Evolutionary conservation across 2,113 vertebrate genomes (phyloP), one percentile per base, ranked within the genome.

Genomic region (Ptilonorhynchus violaceus): DNA sequence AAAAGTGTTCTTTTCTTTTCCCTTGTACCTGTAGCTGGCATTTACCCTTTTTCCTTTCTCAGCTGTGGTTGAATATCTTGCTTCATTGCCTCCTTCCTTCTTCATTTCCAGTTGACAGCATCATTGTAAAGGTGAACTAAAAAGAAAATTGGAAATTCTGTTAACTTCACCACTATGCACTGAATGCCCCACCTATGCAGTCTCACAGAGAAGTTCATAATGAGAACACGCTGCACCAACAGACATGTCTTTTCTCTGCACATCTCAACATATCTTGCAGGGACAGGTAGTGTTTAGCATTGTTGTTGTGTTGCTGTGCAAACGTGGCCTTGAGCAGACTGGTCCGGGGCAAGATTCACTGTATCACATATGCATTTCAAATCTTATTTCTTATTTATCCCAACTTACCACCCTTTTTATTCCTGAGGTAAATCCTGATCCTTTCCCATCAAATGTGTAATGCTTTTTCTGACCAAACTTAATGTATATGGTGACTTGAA

Each of bases 91-190:
- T 95, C 41, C 50, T 96, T 93, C 76, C 60, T 91, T 92, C 82
- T 82, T 96, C 80, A 95, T 94, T 96, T 96, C 87, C 74, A 82
- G 80, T 49, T 96, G 95, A 96, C 94, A 96, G 77, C 69, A 82
- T 81, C 84, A 60, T 91, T 56, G 77, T 92, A 92, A 95, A 96
- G 86, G 93, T 85, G 93, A 92, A 58, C 47, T 92, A 68, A 89
- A 92, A 87, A 95, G 89, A 92, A 92, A 95, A 97, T 91, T 91
- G 91, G 80, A 96, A 97, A 87, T 33, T 55, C 79, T 82, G 76
- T 91, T 92, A 95, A 46, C 89, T 81, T 92, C 73, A 47, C 52
- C 15, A 27, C 68, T 39, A 19, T 72, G 77, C 76, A 60, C 47
- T 33, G 41, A 78, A 35, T 53, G 73, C 56, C 44, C 52, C 33